These are phyloP conservation scores for Mnemiopsis leidyi DNA, from an alignment of 37 sponge, comb jelly and placozoan genomes.

Conservation along the genomic window DNA sequence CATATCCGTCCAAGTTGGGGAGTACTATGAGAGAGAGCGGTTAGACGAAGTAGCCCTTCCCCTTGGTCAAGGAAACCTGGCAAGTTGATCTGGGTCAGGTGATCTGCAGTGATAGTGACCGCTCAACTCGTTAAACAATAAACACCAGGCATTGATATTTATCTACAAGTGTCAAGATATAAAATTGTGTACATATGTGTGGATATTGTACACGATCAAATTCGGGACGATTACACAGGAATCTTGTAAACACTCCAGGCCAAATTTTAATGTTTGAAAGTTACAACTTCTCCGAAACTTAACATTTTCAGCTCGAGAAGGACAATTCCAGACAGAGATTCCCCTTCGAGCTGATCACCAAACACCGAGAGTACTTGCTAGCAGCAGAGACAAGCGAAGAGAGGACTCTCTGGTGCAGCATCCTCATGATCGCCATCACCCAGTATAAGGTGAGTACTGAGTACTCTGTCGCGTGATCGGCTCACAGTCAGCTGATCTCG, in stretches of 20 bases:
- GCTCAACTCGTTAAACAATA: neutral
- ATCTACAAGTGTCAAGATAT: no score
- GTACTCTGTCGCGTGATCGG: no score
- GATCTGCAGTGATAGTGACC: no score
- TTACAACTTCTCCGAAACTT: no score
- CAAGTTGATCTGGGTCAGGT: neutral
- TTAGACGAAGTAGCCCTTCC: neutral
- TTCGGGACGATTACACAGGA: no score
- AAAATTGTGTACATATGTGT: no score
- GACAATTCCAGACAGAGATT: constrained; percentile 5
- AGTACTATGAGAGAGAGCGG: neutral
- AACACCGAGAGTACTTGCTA: neutral
- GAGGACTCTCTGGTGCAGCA: constrained; percentile 46
- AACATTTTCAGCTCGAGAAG: constrained; percentile 23
- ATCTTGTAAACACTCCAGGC: no score
- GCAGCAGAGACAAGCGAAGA: constrained; percentile 60
- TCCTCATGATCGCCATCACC: constrained; percentile 8
- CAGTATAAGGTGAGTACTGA: constrained; percentile 23
- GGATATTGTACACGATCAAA: no score
- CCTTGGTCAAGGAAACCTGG: neutral
- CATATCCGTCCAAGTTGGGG: no score
- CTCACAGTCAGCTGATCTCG: no score
- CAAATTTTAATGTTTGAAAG: no score
- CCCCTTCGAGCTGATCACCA: constrained; percentile 23
- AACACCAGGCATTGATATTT: no score